Percentiles rank a stretch among this genome's conserved stretches.
These are phyloP conservation scores for Ericerus pela DNA, from an alignment of 1,140 invertebrate genomes.

Conservation along the genomic window DNA sequence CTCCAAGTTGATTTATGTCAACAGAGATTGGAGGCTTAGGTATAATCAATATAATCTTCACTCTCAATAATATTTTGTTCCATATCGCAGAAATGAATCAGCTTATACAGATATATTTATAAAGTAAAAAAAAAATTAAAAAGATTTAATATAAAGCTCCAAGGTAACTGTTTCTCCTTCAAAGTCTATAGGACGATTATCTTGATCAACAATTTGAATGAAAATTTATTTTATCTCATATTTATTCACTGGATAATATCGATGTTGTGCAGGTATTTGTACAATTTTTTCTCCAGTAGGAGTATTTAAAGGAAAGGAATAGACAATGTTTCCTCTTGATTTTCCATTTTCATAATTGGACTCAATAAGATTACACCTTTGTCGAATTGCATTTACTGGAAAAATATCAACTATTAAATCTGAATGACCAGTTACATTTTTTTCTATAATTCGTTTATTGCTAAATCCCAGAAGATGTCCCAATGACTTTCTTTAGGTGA, in stretches of 20 bases:
- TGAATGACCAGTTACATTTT: too few species aligned
- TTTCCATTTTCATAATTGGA: too few species aligned
- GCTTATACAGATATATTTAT: constrained; percentile 4
- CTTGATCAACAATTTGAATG: constrained; percentile 3
- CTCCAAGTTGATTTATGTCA: background rate
- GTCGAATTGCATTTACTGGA: too few species aligned
- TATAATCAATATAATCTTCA: background rate
- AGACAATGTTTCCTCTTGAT: background rate
- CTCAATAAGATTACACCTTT: too few species aligned
- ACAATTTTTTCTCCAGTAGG: background rate
- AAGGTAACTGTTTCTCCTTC: constrained; percentile 1
- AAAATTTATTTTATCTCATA: background rate
- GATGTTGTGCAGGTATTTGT: background rate
- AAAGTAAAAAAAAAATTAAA: constrained; percentile 6
- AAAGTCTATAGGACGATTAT: background rate
- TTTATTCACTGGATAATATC: background rate
- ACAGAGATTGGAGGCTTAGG: background rate
- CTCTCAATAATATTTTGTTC: constrained; percentile 5
- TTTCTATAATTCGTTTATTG: too few species aligned
- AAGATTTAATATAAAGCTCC: background rate
- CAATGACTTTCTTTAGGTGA: too few species aligned
- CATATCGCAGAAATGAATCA: background rate
- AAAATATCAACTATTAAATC: too few species aligned
- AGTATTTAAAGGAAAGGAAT: constrained; percentile 7
- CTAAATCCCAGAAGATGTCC: too few species aligned